phyloP scores from a whole-genome alignment of 2,113 vertebrate genomes.

The Elephantulus edwardii region DNA sequence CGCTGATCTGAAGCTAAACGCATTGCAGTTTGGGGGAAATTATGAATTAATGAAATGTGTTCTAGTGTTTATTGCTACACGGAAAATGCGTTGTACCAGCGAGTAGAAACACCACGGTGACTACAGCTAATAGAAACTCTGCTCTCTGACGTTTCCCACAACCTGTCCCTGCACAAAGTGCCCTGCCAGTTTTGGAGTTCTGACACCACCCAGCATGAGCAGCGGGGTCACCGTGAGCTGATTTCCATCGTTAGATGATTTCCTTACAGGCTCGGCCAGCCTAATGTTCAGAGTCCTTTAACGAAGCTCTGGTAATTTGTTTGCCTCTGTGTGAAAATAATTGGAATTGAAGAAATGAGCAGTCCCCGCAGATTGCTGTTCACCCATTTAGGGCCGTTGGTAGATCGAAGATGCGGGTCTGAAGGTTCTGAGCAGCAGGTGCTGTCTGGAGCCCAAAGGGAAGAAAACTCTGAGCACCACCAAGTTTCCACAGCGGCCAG shows the following conservation, averaged over 20 bases:
- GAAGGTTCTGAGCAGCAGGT: background rate
- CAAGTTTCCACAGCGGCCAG: too few species aligned
- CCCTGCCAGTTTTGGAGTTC: slow-evolving; percentile 23
- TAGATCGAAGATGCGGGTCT: background rate
- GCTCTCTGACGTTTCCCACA: slow-evolving; percentile 59
- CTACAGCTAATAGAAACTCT: slow-evolving; percentile 58
- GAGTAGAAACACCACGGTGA: background rate
- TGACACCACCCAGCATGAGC: background rate
- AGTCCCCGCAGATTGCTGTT: background rate
- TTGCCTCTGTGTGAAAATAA: slow-evolving; percentile 39
- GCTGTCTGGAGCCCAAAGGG: background rate
- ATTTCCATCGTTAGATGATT: slow-evolving; percentile 45
- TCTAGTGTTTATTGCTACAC: slow-evolving; percentile 43
- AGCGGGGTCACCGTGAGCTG: background rate
- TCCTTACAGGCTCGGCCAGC: background rate
- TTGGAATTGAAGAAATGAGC: background rate
- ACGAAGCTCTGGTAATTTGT: background rate
- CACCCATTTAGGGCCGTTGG: background rate
- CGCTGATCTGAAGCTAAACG: background rate
- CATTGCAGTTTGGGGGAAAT: slow-evolving; percentile 47
- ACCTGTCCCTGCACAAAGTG: slow-evolving; percentile 26
- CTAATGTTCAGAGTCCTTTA: slow-evolving; percentile 20
- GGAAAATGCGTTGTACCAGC: slow-evolving; percentile 37
- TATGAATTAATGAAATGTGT: slow-evolving; percentile 66
- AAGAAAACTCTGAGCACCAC: slow-evolving; percentile 5